These are phyloP conservation scores for Anguilla rostrata DNA, from an alignment of 2,113 vertebrate species.

Conservation along the genomic window DNA sequence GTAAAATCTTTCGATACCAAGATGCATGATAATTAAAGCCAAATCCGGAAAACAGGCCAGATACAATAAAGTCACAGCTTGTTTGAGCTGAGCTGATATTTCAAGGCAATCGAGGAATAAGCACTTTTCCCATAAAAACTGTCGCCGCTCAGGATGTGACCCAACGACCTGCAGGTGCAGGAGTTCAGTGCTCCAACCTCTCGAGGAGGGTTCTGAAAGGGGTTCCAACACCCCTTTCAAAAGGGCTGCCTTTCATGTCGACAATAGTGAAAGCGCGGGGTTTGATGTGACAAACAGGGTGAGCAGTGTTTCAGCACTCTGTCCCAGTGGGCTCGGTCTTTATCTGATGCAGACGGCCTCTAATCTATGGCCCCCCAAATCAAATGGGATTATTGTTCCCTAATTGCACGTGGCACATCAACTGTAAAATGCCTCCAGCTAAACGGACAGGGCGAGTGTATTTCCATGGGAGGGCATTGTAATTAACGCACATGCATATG, in stretches of 20 bases:
- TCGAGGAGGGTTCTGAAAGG: background rate
- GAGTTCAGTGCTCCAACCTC: background rate
- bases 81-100: no score
- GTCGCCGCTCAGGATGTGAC: background rate
- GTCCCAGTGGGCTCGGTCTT: slow-evolving; percentile 19
- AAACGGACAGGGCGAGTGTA: background rate
- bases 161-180: background rate
- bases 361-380: slow-evolving; percentile 28
- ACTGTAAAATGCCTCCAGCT: background rate
- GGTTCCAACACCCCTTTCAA: background rate
- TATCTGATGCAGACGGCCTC: slow-evolving; percentile 43
- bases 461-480: background rate
- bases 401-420: slow-evolving; percentile 21
- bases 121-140: background rate
- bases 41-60: no score
- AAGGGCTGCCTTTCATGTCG: background rate
- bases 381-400: slow-evolving; percentile 17
- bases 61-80: no score
- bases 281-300: background rate
- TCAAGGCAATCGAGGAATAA: background rate
- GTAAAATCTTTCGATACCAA: no score
- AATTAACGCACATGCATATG: background rate
- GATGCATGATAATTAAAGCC: no score
- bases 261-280: background rate
- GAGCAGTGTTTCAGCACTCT: slow-evolving; percentile 10